Evolutionary conservation across 2,113 vertebrate genomes (phyloP).

Genomic region (Prionailurus bengalensis): DNA sequence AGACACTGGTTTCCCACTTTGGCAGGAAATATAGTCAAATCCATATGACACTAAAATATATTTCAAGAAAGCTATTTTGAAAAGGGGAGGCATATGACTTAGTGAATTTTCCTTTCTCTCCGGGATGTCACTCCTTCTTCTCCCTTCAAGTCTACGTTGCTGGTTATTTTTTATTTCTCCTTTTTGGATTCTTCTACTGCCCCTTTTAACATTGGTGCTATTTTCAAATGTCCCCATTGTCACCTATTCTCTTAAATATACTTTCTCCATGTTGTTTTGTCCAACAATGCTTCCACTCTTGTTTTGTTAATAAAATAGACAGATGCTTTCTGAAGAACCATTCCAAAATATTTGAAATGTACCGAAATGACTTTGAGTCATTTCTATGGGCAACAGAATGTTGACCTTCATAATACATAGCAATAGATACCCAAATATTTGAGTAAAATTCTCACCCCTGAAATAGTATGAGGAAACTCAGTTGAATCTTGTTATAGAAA

Average conservation of each 20-base stretch:
- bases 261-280: not conserved
- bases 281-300: not conserved
- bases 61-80: conserved; percentile 78
- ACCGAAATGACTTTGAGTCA: not conserved
- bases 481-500: not conserved
- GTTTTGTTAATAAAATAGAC: conserved; percentile 25
- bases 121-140: conserved; percentile 38
- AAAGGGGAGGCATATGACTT: conserved; percentile 71
- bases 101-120: conserved; percentile 61
- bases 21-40: conserved; percentile 71
- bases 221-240: conserved; percentile 1
- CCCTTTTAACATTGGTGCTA: not conserved
- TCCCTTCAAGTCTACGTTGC: conserved; percentile 27
- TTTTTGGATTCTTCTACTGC: conserved; percentile 5
- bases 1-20: conserved; percentile 66
- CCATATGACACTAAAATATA: conserved; percentile 74
- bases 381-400: not conserved
- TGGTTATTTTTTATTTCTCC: conserved; percentile 40
- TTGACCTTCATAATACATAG: not conserved
- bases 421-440: not conserved
- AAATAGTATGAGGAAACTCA: not conserved
- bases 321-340: conserved; percentile 16
- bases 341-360: not conserved
- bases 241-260: not conserved
- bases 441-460: not conserved